A percentile compares a stretch with the other conserved stretches of the same genome.
phyloP scores from a whole-genome alignment of 1,140 invertebrate species.

The Drosophila bifasciata region DNA sequence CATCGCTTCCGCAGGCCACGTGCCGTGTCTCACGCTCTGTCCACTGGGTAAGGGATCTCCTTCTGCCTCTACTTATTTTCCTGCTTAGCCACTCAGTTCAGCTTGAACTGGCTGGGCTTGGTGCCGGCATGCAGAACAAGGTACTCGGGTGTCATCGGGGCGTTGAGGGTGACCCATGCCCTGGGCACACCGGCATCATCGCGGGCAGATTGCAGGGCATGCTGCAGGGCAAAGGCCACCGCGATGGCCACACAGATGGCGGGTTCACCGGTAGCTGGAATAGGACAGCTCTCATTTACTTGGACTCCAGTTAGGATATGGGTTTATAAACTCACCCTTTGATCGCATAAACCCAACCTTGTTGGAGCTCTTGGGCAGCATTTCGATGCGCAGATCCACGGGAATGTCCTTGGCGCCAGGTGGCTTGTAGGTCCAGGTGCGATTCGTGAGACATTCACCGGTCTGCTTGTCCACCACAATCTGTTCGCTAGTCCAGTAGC shows the following conservation, averaged over 20 bases:
- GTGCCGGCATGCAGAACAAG: constrained; percentile 81
- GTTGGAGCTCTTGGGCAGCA: constrained; percentile 90
- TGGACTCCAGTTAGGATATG: too few species aligned
- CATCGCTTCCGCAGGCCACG: constrained; percentile 53
- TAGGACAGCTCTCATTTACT: constrained; percentile 13
- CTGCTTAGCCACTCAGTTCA: constrained; percentile 42
- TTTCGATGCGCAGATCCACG: constrained; percentile 90
- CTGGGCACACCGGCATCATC: constrained; percentile 85
- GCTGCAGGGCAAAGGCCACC: constrained; percentile 89
- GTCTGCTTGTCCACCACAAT: constrained; percentile 88
- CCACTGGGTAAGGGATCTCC: constrained; percentile 2
- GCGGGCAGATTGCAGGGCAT: constrained; percentile 89
- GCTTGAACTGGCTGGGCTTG: constrained; percentile 60
- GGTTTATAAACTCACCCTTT: constrained; percentile 87
- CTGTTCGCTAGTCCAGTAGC: constrained; percentile 91
- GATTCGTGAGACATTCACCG: constrained; percentile 89
- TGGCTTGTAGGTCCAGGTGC: constrained; percentile 93
- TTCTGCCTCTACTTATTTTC: background rate
- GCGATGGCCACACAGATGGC: constrained; percentile 88
- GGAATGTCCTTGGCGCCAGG: constrained; percentile 93
- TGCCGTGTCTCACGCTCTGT: constrained; percentile 57
- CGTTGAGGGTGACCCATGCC: constrained; percentile 85
- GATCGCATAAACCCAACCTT: constrained; percentile 89
- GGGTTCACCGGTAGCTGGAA: constrained; percentile 89
- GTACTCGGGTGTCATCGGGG: constrained; percentile 85